A percentile compares a stretch with the other conserved stretches of the same genome.
phyloP scores from a whole-genome alignment of 2,888 invertebrate species.

The Cepaea hortensis region DNA sequence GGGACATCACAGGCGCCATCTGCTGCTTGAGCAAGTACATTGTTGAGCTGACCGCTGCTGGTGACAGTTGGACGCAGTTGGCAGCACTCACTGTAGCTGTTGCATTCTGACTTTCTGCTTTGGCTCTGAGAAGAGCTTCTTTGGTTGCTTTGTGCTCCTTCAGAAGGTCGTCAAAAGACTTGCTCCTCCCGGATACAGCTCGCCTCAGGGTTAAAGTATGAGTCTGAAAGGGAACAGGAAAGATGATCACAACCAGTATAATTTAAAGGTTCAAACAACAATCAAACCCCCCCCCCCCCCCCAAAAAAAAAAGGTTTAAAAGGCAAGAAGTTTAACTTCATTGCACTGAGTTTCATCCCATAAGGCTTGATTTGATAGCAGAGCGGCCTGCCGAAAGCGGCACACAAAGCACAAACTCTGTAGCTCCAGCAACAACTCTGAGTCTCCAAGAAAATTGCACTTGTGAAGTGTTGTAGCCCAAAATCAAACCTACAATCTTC shows the following conservation, averaged over 20 bases:
- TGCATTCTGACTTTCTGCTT: constrained; percentile 59
- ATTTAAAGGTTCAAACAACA: neutral
- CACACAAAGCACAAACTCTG: too few species aligned
- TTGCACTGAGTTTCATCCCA: too few species aligned
- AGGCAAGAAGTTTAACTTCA: too few species aligned
- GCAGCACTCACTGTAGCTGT: constrained; percentile 54
- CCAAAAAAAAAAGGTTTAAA: too few species aligned
- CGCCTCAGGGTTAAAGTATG: constrained; percentile 84
- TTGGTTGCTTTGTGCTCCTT: constrained; percentile 85
- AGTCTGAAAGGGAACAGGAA: constrained; percentile 66
- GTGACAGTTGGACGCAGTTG: constrained; percentile 47
- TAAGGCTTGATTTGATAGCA: too few species aligned
- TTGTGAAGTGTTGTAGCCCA: too few species aligned
- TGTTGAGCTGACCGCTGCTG: constrained; percentile 41
- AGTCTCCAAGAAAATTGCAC: too few species aligned
- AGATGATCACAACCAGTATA: neutral
- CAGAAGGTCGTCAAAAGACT: constrained; percentile 85
- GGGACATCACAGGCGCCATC: constrained; percentile 2
- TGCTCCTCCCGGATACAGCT: constrained; percentile 84
- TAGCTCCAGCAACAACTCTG: too few species aligned
- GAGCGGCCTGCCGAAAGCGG: too few species aligned
- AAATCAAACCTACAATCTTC: too few species aligned
- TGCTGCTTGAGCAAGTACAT: constrained; percentile 23
- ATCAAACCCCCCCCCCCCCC: too few species aligned
- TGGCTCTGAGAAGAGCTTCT: constrained; percentile 77